Evolutionary conservation across 2,113 vertebrate species (phyloP).

Genomic region (Poecile atricapillus): DNA sequence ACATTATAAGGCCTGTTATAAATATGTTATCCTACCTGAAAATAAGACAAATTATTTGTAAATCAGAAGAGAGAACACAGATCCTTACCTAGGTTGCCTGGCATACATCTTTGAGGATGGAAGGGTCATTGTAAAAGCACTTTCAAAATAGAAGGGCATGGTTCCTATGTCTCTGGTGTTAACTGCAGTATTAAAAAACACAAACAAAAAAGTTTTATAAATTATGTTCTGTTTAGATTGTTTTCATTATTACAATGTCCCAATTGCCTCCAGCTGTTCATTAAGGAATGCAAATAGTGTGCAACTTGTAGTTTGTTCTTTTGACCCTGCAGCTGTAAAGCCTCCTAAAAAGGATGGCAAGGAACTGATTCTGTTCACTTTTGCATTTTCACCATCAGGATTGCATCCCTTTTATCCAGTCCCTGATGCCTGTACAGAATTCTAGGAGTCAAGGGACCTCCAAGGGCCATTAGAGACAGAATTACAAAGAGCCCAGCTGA

Average conservation of each 20-base stretch:
- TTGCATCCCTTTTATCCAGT: not conserved
- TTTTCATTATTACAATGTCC: constrained; percentile 1
- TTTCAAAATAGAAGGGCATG: not conserved
- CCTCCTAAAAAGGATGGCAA: not conserved
- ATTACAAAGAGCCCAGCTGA: not conserved
- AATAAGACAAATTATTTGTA: not conserved
- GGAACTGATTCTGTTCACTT: not conserved
- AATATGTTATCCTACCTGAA: not conserved
- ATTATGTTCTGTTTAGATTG: constrained; percentile 14
- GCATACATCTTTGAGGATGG: not conserved
- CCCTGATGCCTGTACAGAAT: not conserved
- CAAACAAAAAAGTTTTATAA: not conserved
- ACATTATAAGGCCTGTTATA: not conserved
- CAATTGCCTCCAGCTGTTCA: constrained; percentile 39
- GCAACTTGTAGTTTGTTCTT: constrained; percentile 11
- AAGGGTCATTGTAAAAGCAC: not conserved
- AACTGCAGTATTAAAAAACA: not conserved
- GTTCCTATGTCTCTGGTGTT: not conserved
- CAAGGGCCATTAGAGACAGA: not conserved
- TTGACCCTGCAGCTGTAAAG: not conserved
- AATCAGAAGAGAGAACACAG: not conserved
- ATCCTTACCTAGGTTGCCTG: not conserved
- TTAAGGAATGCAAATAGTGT: constrained; percentile 42
- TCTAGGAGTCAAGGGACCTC: not conserved
- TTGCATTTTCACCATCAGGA: not conserved